Evolutionary conservation across 1,140 invertebrate species (phyloP).

Genomic region (Zaprionus tsacasi): DNA sequence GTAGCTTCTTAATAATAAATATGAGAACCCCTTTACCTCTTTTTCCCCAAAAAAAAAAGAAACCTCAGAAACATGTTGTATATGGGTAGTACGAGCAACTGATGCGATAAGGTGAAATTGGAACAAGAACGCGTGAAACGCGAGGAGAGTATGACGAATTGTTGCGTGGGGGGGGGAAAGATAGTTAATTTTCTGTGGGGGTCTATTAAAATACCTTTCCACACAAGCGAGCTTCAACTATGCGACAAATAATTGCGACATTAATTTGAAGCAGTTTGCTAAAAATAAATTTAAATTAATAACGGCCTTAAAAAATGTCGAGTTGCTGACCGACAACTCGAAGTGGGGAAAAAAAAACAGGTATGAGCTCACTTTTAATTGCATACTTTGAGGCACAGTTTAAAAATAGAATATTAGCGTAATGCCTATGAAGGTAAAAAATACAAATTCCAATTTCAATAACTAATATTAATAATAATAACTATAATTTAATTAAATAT

Average conservation of each 20-base stretch:
- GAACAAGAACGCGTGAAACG: background rate
- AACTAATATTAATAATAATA: no score
- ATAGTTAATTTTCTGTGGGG: background rate
- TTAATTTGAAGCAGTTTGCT: conserved; percentile 3
- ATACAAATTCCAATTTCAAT: no score
- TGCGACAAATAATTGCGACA: background rate
- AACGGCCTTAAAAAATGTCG: background rate
- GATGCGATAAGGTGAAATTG: conserved; percentile 27
- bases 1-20: conserved; percentile 20
- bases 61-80: background rate
- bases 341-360: background rate
- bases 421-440: no score
- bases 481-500: no score
- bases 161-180: background rate
- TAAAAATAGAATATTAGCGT: background rate
- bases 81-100: background rate
- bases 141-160: conserved; percentile 23
- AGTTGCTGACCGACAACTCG: background rate
- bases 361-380: background rate
- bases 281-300: background rate
- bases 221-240: background rate
- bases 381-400: conserved; percentile 21
- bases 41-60: conserved; percentile 1
- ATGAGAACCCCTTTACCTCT: background rate
- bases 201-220: conserved; percentile 25